A percentile compares a stretch with the other conserved stretches of the same genome.
Conservation (phyloP, 2,888 invertebrate species). For the Gisinianus flammeolus region DNA sequence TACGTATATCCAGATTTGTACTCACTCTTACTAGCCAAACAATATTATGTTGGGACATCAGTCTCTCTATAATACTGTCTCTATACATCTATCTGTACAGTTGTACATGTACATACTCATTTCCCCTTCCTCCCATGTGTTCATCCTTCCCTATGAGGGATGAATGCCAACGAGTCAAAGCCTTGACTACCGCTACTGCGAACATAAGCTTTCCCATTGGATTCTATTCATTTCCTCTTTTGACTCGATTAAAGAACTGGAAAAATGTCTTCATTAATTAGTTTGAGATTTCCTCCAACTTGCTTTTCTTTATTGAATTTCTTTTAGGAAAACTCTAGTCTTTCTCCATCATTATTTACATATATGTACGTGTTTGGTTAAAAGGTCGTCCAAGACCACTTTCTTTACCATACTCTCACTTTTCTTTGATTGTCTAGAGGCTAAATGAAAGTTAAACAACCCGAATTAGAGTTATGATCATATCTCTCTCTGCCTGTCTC, state of each 20-base stretch:
- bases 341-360: not conserved
- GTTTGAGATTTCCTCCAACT: slow-evolving; percentile 40
- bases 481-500: too few relatives aligned
- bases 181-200: not conserved
- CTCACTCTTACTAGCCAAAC: not conserved
- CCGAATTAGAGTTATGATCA: too few relatives aligned
- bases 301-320: slow-evolving; percentile 35
- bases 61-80: not conserved
- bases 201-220: slow-evolving; percentile 9
- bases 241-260: slow-evolving; percentile 37
- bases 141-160: slow-evolving; percentile 13
- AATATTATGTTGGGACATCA: not conserved
- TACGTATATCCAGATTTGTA: not conserved
- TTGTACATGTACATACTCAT: not conserved
- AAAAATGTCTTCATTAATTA: slow-evolving; percentile 43
- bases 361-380: not conserved
- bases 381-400: not conserved
- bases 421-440: not conserved
- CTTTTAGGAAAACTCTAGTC: slow-evolving; percentile 22
- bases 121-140: too few relatives aligned
- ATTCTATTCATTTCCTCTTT: slow-evolving; percentile 27
- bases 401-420: not conserved
- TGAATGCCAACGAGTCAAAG: slow-evolving; percentile 15
- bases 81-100: not conserved
- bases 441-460: not conserved